Conservation (phyloP, 2,888 invertebrate genomes). For the Psylliodes chrysocephalus region DNA sequence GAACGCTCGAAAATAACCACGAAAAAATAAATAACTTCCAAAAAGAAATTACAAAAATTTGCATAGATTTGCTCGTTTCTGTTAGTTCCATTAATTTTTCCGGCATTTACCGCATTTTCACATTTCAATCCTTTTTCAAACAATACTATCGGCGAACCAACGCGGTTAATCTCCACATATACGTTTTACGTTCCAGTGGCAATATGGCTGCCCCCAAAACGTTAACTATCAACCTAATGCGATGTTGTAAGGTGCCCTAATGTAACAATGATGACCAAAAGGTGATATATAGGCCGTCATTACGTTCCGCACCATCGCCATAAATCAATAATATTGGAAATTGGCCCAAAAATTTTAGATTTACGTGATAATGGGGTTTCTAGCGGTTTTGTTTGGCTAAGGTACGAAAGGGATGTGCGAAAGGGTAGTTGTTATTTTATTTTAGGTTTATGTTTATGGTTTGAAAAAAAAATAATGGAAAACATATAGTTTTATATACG, state of each 20-base stretch:
- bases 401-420: neutral
- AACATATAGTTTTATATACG: no score
- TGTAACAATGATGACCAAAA: conserved; percentile 49
- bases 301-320: conserved; percentile 45
- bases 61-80: no score
- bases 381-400: neutral
- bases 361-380: conserved; percentile 5
- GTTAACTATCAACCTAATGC: conserved; percentile 28
- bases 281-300: conserved; percentile 50
- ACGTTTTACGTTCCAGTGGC: neutral
- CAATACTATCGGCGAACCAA: neutral
- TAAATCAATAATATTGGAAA: conserved; percentile 50
- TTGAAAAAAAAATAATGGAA: no score
- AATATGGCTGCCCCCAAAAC: neutral
- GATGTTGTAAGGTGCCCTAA: conserved; percentile 35
- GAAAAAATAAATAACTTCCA: no score
- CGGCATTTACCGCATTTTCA: neutral
- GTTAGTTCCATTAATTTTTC: no score
- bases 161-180: neutral
- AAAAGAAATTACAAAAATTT: no score
- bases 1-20: no score
- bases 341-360: conserved; percentile 32
- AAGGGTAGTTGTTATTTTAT: neutral
- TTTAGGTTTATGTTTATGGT: no score
- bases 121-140: neutral